These are phyloP conservation scores for Dilophus febrilis DNA, from an alignment of 2,888 invertebrate genomes.

Conservation along the genomic window DNA sequence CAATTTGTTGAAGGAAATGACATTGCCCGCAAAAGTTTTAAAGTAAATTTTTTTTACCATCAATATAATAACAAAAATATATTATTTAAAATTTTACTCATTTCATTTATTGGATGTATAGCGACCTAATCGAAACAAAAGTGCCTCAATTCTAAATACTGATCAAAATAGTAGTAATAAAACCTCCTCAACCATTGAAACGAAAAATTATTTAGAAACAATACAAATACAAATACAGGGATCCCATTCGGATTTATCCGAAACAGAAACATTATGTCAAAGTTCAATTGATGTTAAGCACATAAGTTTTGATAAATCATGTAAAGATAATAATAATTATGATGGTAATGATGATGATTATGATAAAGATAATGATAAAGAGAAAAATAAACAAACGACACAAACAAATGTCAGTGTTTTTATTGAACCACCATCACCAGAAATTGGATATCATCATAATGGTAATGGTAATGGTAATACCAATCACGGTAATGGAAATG, in stretches of 20 bases:
- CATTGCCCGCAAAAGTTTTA: conserved; percentile 62
- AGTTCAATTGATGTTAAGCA: conserved; percentile 21
- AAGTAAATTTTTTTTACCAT: conserved; percentile 21
- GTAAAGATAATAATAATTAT: conserved; percentile 16
- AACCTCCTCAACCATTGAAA: conserved; percentile 10
- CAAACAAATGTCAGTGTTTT: conserved; percentile 45
- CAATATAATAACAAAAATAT: not conserved
- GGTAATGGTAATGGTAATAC: no score
- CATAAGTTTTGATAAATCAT: conserved; percentile 32
- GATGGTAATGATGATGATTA: no score
- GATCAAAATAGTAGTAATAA: conserved; percentile 23
- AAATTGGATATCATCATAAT: conserved; percentile 36
- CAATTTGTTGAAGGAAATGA: conserved; percentile 71
- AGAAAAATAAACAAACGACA: conserved; percentile 10
- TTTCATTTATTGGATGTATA: conserved; percentile 3
- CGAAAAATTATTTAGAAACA: conserved; percentile 15
- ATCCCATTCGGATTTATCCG: conserved; percentile 13
- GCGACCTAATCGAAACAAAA: conserved; percentile 12
- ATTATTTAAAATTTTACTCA: not conserved
- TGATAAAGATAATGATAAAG: no score
- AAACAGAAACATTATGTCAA: conserved; percentile 10
- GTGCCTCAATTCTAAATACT: conserved; percentile 17
- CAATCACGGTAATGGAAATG: conserved; percentile 31
- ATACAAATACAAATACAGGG: conserved; percentile 11
- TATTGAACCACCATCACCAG: conserved; percentile 58